Conservation (phyloP, 1,140 invertebrate species). For the Hormaphis cornu region DNA sequence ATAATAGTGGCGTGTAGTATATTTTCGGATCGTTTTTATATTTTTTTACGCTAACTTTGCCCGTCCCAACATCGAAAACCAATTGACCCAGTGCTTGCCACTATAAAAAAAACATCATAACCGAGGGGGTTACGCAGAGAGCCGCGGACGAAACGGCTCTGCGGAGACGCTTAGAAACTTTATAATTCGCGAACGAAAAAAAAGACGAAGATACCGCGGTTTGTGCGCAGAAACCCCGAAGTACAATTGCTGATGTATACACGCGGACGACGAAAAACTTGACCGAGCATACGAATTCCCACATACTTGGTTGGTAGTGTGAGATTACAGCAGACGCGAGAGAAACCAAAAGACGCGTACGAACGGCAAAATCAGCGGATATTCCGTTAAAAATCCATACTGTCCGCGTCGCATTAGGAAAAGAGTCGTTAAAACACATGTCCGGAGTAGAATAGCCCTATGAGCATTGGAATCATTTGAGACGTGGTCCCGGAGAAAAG, state of each 20-base stretch:
- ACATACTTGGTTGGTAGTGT: neutral
- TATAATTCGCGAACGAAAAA: conserved; percentile 16
- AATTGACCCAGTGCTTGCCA: too few relatives aligned
- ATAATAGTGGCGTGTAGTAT: too few relatives aligned
- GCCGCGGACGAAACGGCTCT: neutral
- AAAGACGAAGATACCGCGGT: neutral
- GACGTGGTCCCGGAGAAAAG: conserved; percentile 32
- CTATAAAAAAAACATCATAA: too few relatives aligned
- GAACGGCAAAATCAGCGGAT: neutral
- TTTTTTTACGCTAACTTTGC: too few relatives aligned
- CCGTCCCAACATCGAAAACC: too few relatives aligned
- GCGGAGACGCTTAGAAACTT: neutral
- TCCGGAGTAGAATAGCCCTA: conserved; percentile 33
- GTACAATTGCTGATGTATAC: neutral
- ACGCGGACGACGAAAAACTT: neutral
- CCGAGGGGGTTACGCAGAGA: neutral
- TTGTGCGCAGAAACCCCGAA: neutral
- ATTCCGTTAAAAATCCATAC: conserved; percentile 6
- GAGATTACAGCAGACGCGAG: neutral
- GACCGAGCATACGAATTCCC: neutral
- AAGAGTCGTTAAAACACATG: neutral
- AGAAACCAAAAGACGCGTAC: conserved; percentile 5
- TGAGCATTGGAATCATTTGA: conserved; percentile 39
- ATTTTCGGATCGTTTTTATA: too few relatives aligned
- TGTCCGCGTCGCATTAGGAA: neutral